These are phyloP conservation scores for Ranitomeya variabilis DNA, from an alignment of 2,113 vertebrate species.

Conservation along the genomic window DNA sequence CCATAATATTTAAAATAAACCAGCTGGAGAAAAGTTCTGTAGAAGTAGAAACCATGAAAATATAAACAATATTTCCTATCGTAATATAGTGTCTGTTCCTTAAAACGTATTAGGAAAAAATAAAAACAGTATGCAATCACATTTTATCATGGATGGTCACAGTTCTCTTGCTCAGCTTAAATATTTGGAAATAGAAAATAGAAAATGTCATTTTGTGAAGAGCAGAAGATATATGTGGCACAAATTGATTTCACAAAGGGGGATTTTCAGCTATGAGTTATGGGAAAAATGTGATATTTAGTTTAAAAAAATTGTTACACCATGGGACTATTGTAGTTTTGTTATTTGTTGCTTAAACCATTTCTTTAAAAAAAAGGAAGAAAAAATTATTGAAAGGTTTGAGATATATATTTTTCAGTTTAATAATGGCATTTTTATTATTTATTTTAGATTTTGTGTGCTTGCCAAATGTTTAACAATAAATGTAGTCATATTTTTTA, in stretches of 20 bases:
- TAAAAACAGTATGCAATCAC: constrained; percentile 40
- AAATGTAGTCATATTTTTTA: not conserved
- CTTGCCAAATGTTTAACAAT: not conserved
- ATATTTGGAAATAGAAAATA: constrained; percentile 53
- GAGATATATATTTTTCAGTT: not conserved
- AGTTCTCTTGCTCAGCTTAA: constrained; percentile 50
- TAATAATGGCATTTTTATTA: not conserved
- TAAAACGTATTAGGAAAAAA: constrained; percentile 32
- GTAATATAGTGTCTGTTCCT: constrained; percentile 20
- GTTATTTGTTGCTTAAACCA: constrained; percentile 21
- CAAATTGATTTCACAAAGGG: constrained; percentile 51
- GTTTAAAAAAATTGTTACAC: constrained; percentile 42
- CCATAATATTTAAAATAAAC: not conserved
- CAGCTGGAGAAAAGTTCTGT: not conserved
- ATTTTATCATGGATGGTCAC: constrained; percentile 50
- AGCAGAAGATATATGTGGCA: constrained; percentile 46
- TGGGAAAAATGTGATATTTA: constrained; percentile 44
- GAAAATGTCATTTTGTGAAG: constrained; percentile 51
- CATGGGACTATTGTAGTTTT: constrained; percentile 7
- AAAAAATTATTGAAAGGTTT: not conserved
- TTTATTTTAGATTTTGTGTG: not conserved
- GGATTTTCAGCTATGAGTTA: constrained; percentile 47
- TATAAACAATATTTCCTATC: constrained; percentile 35
- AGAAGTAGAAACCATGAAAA: constrained; percentile 10
- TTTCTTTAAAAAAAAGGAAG: not conserved